Evolutionary conservation across 2,888 invertebrate species (phyloP).

Genomic region (Arge pagana): DNA sequence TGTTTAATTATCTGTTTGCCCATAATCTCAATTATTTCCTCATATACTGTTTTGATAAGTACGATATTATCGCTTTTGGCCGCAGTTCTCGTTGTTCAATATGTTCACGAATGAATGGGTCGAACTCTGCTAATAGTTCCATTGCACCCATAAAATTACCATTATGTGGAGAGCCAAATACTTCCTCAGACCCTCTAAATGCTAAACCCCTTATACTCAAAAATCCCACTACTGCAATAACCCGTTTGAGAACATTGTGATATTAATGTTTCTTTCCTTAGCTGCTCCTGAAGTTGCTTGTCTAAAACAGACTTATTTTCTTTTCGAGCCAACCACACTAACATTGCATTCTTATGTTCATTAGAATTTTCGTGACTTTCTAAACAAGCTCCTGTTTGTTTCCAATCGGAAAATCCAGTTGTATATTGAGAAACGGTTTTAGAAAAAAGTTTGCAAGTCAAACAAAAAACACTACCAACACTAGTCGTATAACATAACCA

Average conservation of each 20-base stretch:
- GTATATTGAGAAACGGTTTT: no score
- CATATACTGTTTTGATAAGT: slow-evolving; percentile 27
- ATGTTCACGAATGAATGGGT: slow-evolving; percentile 40
- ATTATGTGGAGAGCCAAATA: slow-evolving; percentile 35
- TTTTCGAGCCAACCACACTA: slow-evolving; percentile 25
- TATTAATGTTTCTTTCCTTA: slow-evolving; percentile 32
- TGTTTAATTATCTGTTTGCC: no score
- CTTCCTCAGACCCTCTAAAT: slow-evolving; percentile 35
- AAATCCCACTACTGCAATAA: slow-evolving; percentile 33
- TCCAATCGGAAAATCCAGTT: slow-evolving; percentile 38
- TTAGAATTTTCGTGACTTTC: slow-evolving; percentile 36
- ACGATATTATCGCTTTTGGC: slow-evolving; percentile 20
- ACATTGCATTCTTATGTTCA: slow-evolving; percentile 29
- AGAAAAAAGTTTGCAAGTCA: slow-evolving; percentile 29
- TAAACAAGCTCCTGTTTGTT: slow-evolving; percentile 33
- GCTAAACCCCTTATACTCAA: slow-evolving; percentile 33
- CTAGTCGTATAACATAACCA: slow-evolving; percentile 7
- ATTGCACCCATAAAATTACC: slow-evolving; percentile 41
- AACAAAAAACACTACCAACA: slow-evolving; percentile 18
- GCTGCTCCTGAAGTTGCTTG: slow-evolving; percentile 28
- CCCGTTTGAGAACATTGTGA: slow-evolving; percentile 35
- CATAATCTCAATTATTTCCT: no score
- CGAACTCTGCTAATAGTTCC: slow-evolving; percentile 43
- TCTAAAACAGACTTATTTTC: slow-evolving; percentile 29
- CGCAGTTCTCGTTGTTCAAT: slow-evolving; percentile 36